Percentiles rank a stretch among this genome's conserved stretches.
Evolutionary conservation across 2,797 vertebrate genomes (phyloP).

Genomic region (Rousettus madagascariensis): DNA sequence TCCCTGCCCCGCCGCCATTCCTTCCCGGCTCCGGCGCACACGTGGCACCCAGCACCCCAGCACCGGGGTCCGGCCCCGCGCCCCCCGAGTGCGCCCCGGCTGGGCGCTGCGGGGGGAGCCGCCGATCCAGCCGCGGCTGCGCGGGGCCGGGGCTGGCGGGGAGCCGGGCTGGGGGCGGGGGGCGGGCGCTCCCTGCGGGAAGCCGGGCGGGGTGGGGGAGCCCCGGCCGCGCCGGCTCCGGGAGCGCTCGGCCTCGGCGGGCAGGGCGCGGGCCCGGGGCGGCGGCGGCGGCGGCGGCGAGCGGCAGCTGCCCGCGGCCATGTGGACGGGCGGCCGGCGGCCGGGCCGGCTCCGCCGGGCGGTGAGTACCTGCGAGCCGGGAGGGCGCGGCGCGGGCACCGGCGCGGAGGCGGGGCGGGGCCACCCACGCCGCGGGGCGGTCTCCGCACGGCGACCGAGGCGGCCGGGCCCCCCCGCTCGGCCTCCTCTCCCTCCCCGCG

Average conservation of each 20-base stretch:
- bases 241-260: slow-evolving; percentile 53
- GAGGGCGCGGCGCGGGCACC: slow-evolving; percentile 24
- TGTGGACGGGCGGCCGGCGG: slow-evolving; percentile 75
- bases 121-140: slow-evolving; percentile 73
- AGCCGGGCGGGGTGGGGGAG: slow-evolving; percentile 66
- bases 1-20: slow-evolving; percentile 22
- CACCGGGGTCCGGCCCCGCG: slow-evolving; percentile 18
- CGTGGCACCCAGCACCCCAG: not conserved
- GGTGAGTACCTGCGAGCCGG: slow-evolving; percentile 70
- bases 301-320: slow-evolving; percentile 53
- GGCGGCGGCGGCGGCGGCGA: not conserved
- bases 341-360: slow-evolving; percentile 78
- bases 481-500: not conserved
- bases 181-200: slow-evolving; percentile 78
- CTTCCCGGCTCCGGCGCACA: not conserved
- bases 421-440: slow-evolving; percentile 57
- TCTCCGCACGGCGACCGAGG: not conserved
- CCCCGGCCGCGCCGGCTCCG: slow-evolving; percentile 70
- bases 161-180: slow-evolving; percentile 77
- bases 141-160: slow-evolving; percentile 77
- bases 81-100: slow-evolving; percentile 56
- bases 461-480: not conserved
- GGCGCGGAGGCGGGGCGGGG: slow-evolving; percentile 50
- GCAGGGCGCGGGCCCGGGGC: slow-evolving; percentile 37
- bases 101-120: slow-evolving; percentile 48